phyloP scores from a whole-genome alignment of 1,140 invertebrate species.

The Drosophila parabipectinata region DNA sequence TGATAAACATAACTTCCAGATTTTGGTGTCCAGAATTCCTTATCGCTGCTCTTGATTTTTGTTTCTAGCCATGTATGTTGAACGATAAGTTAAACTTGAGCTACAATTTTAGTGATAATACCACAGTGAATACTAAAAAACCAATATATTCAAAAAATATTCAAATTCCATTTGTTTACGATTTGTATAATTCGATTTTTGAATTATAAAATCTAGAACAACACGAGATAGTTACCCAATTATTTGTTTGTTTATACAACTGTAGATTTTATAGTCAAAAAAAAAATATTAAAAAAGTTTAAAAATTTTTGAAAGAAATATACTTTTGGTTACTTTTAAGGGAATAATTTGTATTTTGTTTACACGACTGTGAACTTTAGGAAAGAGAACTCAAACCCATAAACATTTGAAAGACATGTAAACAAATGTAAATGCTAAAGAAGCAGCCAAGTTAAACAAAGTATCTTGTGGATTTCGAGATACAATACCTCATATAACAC shows the following conservation, averaged over 20 bases:
- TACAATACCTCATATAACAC: neutral
- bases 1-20: constrained; percentile 43
- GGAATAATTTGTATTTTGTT: neutral
- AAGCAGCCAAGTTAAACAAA: neutral
- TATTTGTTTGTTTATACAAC: neutral
- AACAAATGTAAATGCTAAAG: constrained; percentile 10
- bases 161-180: no score
- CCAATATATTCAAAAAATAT: neutral
- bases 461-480: neutral
- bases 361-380: constrained; percentile 5
- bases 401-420: constrained; percentile 1
- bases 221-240: no score
- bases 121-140: neutral
- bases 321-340: no score
- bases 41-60: constrained; percentile 28
- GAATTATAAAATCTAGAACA: neutral
- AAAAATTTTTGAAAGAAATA: neutral
- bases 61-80: constrained; percentile 14
- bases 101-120: neutral
- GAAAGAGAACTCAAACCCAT: neutral
- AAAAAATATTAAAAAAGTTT: neutral
- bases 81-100: constrained; percentile 26
- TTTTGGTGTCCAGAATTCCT: constrained; percentile 27
- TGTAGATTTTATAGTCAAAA: neutral
- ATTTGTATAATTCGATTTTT: no score